Evolutionary conservation across 2,888 invertebrate species (phyloP).

Genomic region (Trichopoda pennipes): DNA sequence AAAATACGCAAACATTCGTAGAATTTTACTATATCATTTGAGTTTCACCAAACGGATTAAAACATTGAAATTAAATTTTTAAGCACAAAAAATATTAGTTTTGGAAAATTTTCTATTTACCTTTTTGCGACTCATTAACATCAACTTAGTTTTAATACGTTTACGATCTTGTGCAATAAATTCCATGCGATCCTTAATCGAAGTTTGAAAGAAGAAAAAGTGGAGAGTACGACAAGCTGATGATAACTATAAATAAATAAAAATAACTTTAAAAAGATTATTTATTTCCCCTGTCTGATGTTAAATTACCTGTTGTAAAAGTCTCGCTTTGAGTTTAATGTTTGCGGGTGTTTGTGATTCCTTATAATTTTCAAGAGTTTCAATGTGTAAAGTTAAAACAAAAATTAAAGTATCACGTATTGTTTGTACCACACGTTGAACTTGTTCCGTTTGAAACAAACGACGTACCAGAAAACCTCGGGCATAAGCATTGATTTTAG

Average conservation of each 20-base stretch:
- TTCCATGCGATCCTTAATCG: slow-evolving; percentile 78
- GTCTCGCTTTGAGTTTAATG: slow-evolving; percentile 77
- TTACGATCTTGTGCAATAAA: slow-evolving; percentile 78
- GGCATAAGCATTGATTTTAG: slow-evolving; percentile 85
- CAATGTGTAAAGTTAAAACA: slow-evolving; percentile 78
- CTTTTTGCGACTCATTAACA: slow-evolving; percentile 72
- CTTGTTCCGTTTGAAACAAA: slow-evolving; percentile 89
- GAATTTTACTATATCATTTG: too few species aligned
- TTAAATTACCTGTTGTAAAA: slow-evolving; percentile 77
- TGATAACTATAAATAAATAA: slow-evolving; percentile 71
- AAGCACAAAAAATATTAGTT: too few species aligned
- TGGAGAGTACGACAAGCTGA: slow-evolving; percentile 77
- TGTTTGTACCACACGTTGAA: slow-evolving; percentile 85
- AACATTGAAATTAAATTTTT: too few species aligned
- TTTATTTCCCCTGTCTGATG: not conserved
- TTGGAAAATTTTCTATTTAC: slow-evolving; percentile 20
- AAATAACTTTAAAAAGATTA: not conserved
- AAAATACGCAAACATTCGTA: too few species aligned
- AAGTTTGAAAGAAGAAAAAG: slow-evolving; percentile 76
- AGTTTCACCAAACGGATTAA: too few species aligned
- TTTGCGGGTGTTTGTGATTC: slow-evolving; percentile 72
- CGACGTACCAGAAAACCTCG: slow-evolving; percentile 91
- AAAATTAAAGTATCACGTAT: slow-evolving; percentile 79
- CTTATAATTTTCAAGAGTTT: slow-evolving; percentile 72
- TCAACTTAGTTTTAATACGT: slow-evolving; percentile 74